A percentile compares a stretch with the other conserved stretches of the same genome.
Evolutionary conservation across 1,140 invertebrate genomes (phyloP).

Genomic region (Drosophila fuyamai): DNA sequence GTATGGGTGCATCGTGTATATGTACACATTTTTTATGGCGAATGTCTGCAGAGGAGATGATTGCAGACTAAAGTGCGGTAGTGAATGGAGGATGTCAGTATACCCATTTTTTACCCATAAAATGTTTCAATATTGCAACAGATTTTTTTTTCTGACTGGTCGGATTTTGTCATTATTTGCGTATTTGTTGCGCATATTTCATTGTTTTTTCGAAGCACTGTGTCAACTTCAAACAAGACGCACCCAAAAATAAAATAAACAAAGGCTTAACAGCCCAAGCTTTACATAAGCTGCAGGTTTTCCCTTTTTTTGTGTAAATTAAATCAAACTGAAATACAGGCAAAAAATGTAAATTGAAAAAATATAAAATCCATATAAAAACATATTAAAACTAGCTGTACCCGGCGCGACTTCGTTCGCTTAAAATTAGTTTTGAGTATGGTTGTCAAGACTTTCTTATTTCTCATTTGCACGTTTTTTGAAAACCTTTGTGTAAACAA

Average conservation of each 20-base stretch:
- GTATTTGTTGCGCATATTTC: slow-evolving; percentile 52
- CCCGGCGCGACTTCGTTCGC: no score
- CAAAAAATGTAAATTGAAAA: slow-evolving; percentile 4
- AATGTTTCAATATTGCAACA: slow-evolving; percentile 78
- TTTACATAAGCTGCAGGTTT: slow-evolving; percentile 2
- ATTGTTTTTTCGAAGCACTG: slow-evolving; percentile 32
- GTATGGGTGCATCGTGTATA: slow-evolving; percentile 18
- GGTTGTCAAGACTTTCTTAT: no score
- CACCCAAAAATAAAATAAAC: slow-evolving; percentile 34
- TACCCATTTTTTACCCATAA: slow-evolving; percentile 55
- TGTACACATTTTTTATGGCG: slow-evolving; percentile 5
- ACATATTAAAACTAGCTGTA: slow-evolving; percentile 51
- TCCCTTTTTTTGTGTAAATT: slow-evolving; percentile 49
- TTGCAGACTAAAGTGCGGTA: slow-evolving; percentile 6
- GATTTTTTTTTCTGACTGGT: slow-evolving; percentile 52
- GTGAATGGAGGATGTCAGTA: background rate
- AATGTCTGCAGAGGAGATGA: slow-evolving; percentile 23
- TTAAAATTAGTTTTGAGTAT: no score
- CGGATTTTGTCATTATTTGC: slow-evolving; percentile 68
- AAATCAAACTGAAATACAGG: slow-evolving; percentile 38
- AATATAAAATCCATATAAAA: slow-evolving; percentile 24
- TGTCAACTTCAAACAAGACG: slow-evolving; percentile 50
- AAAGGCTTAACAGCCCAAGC: slow-evolving; percentile 18
- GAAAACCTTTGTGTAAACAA: no score
- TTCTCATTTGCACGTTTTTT: no score